Base-by-base conservation (phyloP, 1,140 invertebrate species). In the Acromyrmex echinatior region DNA sequence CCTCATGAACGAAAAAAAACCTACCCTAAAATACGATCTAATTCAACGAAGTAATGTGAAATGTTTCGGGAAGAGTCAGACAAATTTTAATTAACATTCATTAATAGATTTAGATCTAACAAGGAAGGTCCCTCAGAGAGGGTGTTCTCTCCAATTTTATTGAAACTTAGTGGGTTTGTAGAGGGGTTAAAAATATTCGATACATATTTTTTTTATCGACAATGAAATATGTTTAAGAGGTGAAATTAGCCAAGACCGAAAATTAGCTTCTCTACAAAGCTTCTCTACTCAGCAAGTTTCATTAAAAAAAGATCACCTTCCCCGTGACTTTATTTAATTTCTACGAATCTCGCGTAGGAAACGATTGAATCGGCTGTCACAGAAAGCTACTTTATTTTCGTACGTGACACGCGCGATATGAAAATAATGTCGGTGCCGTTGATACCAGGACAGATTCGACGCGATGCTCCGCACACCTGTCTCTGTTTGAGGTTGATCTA, bases 401-500 rank as follows among this genome's bases (percentile, higher is more conserved):
- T 45, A 21, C 49, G 14, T 66, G 65, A 80, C 31, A 70, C n/a
- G 45, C 49, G 31, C n/a, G 65, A 80, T 80, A 70, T 80, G 78
- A 81, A 58, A 71, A 81, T 84, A 76, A 74, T 53, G 53, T 31
- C 25, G 45, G 21, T n/a, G 25, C 21, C 60, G 25, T 16, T 45
- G 79, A 71, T 71, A 81, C 12, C 77, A 16, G 45, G 10, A 21
- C 45, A 39, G 49, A 73, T 73, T 49, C 56, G 39, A 60, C 6
- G 68, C 56, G 39, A 60, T 6, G 68, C 68, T 18, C 60, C 68
- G 68, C 80, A 39, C 68, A 62, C 68, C 79, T 82, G 80, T 82
- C 80, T 82, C 68, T 25, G 70, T 73, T 35, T 35, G 68, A 74
- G 70, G 25, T 56, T 84, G 80, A 84, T 74, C 68, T 84, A 74